Conservation (phyloP, 2,797 vertebrate species). For the Scomberomorus guttatus region DNA sequence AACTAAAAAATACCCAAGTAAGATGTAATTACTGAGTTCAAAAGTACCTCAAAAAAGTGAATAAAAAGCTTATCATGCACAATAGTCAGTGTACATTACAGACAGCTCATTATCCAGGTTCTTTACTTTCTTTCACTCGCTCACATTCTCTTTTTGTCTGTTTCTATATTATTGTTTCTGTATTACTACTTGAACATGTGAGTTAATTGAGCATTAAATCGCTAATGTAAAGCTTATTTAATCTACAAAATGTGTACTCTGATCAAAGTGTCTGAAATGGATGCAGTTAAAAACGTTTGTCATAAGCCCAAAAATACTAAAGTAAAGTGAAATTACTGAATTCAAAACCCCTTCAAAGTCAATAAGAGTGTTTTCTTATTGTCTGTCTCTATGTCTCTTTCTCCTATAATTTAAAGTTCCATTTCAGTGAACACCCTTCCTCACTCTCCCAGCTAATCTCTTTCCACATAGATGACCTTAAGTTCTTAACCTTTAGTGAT, state of each 20-base stretch:
- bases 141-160: too few relatives aligned
- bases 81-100: too few relatives aligned
- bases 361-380: neutral
- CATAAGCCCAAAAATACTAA: neutral
- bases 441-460: conserved; percentile 42
- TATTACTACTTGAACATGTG: too few relatives aligned
- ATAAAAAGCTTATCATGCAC: too few relatives aligned
- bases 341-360: neutral
- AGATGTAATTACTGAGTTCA: too few relatives aligned
- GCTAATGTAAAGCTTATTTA: conserved; percentile 4
- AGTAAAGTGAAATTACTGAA: neutral
- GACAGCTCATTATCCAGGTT: neutral
- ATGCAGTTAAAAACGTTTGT: neutral
- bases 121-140: too few relatives aligned
- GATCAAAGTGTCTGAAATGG: neutral
- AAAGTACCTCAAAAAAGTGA: too few relatives aligned
- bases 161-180: too few relatives aligned
- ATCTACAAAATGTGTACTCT: neutral
- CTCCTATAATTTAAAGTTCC: conserved; percentile 27
- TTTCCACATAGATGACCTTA: conserved; percentile 59
- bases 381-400: conserved; percentile 1
- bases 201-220: conserved; percentile 5
- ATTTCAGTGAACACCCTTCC: conserved; percentile 14
- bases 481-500: conserved; percentile 30
- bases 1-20: too few relatives aligned